Percentiles rank a stretch among this genome's conserved stretches.
These are phyloP conservation scores for Benitochromis conjunctus DNA, from an alignment of 2,113 vertebrate genomes.

Conservation along the genomic window DNA sequence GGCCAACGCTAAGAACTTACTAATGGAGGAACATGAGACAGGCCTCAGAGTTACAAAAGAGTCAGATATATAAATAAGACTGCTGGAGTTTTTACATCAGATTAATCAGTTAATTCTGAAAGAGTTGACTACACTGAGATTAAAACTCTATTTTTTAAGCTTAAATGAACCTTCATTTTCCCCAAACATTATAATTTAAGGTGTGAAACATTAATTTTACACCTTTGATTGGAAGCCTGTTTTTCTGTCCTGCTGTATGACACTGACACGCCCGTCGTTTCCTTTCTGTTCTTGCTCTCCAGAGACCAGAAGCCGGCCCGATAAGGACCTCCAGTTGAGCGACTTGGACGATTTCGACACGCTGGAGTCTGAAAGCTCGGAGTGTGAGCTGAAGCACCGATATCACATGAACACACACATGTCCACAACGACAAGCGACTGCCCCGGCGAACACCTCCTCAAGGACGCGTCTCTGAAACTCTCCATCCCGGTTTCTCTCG, in stretches of 20 bases:
- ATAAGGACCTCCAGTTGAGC: slow-evolving; percentile 91
- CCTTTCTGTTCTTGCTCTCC: background rate
- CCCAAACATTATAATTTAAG: background rate
- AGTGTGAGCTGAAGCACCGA: slow-evolving; percentile 87
- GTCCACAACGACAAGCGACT: slow-evolving; percentile 64
- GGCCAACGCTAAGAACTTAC: background rate
- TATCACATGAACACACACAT: slow-evolving; percentile 83
- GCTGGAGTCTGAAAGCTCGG: slow-evolving; percentile 86
- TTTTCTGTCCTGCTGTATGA: background rate
- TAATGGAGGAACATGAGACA: background rate
- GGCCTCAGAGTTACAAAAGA: background rate
- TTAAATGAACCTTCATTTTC: background rate
- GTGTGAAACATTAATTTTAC: background rate
- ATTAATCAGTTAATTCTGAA: background rate
- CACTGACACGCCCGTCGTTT: background rate
- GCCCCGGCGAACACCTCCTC: slow-evolving; percentile 67
- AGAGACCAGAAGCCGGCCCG: slow-evolving; percentile 82
- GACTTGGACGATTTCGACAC: slow-evolving; percentile 92
- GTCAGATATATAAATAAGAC: background rate
- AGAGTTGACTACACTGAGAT: background rate
- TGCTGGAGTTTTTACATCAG: background rate
- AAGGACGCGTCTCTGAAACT: slow-evolving; percentile 80
- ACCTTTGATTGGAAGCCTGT: background rate
- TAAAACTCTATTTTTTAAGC: background rate
- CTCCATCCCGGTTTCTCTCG: slow-evolving; percentile 66